These are phyloP conservation scores for Sinocyclocheilus rhinocerous DNA, from an alignment of 2,113 vertebrate species.

Conservation along the genomic window DNA sequence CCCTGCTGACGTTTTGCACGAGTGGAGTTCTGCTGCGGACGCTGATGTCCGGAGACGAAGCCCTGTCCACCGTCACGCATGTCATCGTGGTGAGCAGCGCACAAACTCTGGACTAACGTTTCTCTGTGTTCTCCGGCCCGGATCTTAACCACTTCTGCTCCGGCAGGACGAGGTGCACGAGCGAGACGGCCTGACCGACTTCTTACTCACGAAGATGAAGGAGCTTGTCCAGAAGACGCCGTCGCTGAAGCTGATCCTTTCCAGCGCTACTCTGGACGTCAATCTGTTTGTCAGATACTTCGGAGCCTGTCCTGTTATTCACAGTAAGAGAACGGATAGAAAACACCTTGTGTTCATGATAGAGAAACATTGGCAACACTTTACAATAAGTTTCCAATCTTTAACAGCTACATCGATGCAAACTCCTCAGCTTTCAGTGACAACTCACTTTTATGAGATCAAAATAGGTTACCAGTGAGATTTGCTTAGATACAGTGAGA, in stretches of 20 bases:
- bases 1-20: conserved; percentile 93
- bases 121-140: neutral
- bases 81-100: conserved; percentile 89
- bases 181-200: conserved; percentile 92
- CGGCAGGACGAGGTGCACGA: conserved; percentile 94
- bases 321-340: conserved; percentile 77
- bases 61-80: conserved; percentile 87
- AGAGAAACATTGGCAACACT: neutral
- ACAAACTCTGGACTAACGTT: neutral
- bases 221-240: conserved; percentile 83
- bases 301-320: conserved; percentile 86
- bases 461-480: no score
- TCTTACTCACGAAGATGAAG: conserved; percentile 91
- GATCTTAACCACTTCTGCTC: neutral
- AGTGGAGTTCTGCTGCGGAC: conserved; percentile 91
- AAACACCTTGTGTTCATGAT: neutral
- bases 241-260: conserved; percentile 87
- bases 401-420: no score
- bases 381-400: no score
- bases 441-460: no score
- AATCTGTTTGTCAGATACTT: conserved; percentile 91
- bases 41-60: conserved; percentile 86
- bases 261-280: conserved; percentile 89
- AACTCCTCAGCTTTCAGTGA: no score
- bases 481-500: no score